Conservation (phyloP, 2,797 vertebrate species). For the Alectoris magna region DNA sequence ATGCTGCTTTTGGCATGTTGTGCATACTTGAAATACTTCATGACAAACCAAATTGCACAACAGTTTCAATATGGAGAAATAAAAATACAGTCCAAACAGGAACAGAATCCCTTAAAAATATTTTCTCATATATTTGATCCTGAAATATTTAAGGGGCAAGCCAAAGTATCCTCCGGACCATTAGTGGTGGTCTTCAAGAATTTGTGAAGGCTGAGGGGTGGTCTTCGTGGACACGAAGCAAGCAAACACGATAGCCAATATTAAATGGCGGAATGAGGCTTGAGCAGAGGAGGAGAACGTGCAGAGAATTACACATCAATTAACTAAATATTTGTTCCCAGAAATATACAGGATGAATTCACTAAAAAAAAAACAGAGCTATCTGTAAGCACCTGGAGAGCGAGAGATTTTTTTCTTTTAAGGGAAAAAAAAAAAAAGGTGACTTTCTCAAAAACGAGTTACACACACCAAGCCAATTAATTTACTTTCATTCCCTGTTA, state of each 20-base stretch:
- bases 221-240: not conserved
- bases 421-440: not conserved
- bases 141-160: not conserved
- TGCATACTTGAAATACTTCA: not conserved
- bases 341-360: not conserved
- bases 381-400: not conserved
- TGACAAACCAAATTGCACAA: not conserved
- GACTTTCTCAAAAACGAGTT: not conserved
- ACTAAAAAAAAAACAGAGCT: not conserved
- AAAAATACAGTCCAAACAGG: not conserved
- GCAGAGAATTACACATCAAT: rapidly evolving
- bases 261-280: not conserved
- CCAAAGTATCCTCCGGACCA: not conserved
- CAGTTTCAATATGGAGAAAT: not conserved
- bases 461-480: not conserved
- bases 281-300: not conserved
- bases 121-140: not conserved
- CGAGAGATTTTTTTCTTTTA: not conserved
- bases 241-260: not conserved
- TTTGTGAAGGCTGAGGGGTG: not conserved
- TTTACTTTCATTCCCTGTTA: not conserved
- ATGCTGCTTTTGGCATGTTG: not conserved
- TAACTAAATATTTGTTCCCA: not conserved
- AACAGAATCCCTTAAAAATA: not conserved
- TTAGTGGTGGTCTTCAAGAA: not conserved